Evolutionary conservation across 2,888 invertebrate genomes (phyloP), one percentile per base, ranked within the genome.

Genomic region (Polymixis lichenea): DNA sequence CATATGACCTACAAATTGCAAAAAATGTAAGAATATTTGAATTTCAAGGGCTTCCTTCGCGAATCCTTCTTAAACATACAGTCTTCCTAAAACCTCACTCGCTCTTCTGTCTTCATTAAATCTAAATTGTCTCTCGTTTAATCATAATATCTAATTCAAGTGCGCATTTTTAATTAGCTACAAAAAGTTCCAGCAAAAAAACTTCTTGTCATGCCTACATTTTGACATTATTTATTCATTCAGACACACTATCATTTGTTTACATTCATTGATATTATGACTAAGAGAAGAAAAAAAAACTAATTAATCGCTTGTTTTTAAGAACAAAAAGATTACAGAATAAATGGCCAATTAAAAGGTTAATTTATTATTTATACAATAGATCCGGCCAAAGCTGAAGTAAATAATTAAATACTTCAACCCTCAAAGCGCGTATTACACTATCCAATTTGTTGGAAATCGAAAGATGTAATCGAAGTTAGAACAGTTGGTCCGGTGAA

Each of bases 251-350:
- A 71, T 77, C 77, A 0, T 46, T 25, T 77, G 46, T 77, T 61
- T 78, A 78, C 71, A 46, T 28, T 70, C 9, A 1, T 53, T 55
- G 78, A 61, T 77, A 78, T 49, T 25, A 64, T 46, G 25, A 43
- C 28, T 51, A 43, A 38, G 17, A 62, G 49, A n/a, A 22, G 15
- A 49, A 49, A 49, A 61, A 61, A 51, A 28, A 55, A 62, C n/a
- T 13, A 28, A 77, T 61, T 61, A 46, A 70, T 9, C 7, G n/a
- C 25, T 22, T 72, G 51, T 78, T 56, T 55, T 71, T 32, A 3
- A 46, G n/a, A 53, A 64, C 51, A 64, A 32, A 32, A 25, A 80
- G 56, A 46, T 51, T 22, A 56, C 55, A 17, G 7, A 51, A 19
- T 51, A 32, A 7, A 0, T 2, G n/a, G 11, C 3, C 6, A 17